Conservation (phyloP, 2,888 invertebrate species). For the Drosophila diplacantha region DNA sequence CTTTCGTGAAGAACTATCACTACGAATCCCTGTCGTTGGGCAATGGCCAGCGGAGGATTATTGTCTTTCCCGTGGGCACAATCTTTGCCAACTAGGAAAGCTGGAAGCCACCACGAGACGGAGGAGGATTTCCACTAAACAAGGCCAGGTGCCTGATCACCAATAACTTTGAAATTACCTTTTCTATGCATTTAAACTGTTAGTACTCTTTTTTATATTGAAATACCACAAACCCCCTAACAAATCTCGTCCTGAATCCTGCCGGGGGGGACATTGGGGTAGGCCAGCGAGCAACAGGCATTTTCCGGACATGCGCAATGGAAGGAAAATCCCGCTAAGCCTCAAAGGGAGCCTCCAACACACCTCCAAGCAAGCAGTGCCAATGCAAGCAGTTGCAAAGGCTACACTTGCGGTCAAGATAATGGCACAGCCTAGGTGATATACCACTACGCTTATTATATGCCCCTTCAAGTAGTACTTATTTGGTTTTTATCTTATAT, state of each 20-base stretch:
- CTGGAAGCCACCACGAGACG: background rate
- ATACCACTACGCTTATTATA: no score
- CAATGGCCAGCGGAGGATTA: slow-evolving; percentile 54
- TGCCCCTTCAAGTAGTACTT: no score
- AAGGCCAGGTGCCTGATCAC: slow-evolving; percentile 15
- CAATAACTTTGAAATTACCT: slow-evolving; percentile 28
- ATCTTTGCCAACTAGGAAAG: slow-evolving; percentile 72
- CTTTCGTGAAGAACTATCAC: slow-evolving; percentile 69
- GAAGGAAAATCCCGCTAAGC: background rate
- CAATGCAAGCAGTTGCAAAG: background rate
- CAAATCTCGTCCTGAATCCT: background rate
- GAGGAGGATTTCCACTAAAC: background rate
- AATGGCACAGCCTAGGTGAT: background rate
- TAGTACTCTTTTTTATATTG: slow-evolving; percentile 13
- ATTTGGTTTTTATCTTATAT: no score
- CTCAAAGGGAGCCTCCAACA: background rate
- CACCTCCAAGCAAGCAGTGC: background rate
- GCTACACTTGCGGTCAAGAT: background rate
- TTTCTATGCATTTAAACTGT: slow-evolving; percentile 21
- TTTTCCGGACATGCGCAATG: slow-evolving; percentile 8
- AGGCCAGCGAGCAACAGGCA: slow-evolving; percentile 21
- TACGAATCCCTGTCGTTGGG: slow-evolving; percentile 68
- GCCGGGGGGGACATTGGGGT: background rate
- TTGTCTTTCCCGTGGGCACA: slow-evolving; percentile 75
- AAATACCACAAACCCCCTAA: slow-evolving; percentile 2